Conservation (phyloP, 2,797 vertebrate genomes). For the Pangasius sanitwongsei region DNA sequence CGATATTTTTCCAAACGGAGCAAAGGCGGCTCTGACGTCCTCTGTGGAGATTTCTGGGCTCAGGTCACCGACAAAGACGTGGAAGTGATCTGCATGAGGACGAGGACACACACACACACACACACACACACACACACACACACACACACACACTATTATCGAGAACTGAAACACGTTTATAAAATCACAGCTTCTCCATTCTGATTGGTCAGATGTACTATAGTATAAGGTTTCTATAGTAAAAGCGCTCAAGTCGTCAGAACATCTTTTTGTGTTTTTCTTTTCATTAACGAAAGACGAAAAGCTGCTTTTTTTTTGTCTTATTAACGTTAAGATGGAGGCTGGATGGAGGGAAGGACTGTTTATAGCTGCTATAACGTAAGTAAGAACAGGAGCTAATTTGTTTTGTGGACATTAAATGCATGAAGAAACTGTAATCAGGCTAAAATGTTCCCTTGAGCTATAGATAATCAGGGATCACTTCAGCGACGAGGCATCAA, state of each 20-base stretch:
- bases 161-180: background rate
- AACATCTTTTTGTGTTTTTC: no score
- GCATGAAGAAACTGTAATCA: no score
- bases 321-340: background rate
- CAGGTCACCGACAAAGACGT: slow-evolving; percentile 97
- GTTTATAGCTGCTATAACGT: background rate
- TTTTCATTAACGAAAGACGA: no score
- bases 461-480: background rate
- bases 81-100: slow-evolving; percentile 87
- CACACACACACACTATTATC: background rate
- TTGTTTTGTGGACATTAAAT: background rate
- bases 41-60: slow-evolving; percentile 98
- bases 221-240: background rate
- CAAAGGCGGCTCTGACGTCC: slow-evolving; percentile 96
- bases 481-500: background rate
- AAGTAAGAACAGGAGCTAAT: background rate
- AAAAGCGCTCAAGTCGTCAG: background rate
- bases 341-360: background rate
- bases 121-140: background rate
- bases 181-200: background rate
- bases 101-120: background rate
- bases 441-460: background rate
- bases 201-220: background rate
- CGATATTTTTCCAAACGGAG: slow-evolving; percentile 98
- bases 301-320: no score